Conservation (phyloP, 2,888 invertebrate genomes). For the Diadromus collaris region DNA sequence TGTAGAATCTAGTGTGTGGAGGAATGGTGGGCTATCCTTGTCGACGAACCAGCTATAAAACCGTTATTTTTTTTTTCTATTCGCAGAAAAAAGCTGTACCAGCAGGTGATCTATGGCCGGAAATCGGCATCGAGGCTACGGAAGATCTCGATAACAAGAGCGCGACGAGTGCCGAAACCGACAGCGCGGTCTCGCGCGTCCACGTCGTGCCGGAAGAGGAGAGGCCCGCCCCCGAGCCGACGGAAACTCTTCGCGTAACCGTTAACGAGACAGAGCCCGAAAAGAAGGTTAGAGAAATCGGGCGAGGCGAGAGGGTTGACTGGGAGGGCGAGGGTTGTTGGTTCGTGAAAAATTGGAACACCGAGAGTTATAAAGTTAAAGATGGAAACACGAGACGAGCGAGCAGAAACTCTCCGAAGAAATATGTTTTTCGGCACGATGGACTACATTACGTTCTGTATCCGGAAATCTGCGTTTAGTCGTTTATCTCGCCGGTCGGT, state of each 20-base stretch:
- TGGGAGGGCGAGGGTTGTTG: slow-evolving; percentile 69
- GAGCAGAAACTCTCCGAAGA: slow-evolving; percentile 50
- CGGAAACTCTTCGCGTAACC: slow-evolving; percentile 55
- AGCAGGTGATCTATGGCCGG: slow-evolving; percentile 40
- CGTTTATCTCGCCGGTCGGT: slow-evolving; percentile 1
- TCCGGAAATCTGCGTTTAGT: slow-evolving; percentile 75
- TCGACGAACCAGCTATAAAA: neutral
- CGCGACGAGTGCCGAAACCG: slow-evolving; percentile 23
- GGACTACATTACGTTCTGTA: slow-evolving; percentile 67
- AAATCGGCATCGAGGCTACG: slow-evolving; percentile 65
- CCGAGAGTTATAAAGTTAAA: slow-evolving; percentile 58
- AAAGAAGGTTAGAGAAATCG: slow-evolving; percentile 75
- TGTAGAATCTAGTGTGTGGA: too few relatives aligned
- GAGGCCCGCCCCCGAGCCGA: slow-evolving; percentile 42
- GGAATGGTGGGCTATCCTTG: too few relatives aligned
- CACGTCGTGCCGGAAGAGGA: slow-evolving; percentile 38
- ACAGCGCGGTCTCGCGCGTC: slow-evolving; percentile 48
- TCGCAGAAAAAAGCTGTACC: slow-evolving; percentile 35
- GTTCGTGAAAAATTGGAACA: slow-evolving; percentile 67
- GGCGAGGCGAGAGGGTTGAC: slow-evolving; percentile 51
- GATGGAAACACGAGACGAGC: slow-evolving; percentile 63
- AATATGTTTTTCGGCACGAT: slow-evolving; percentile 38
- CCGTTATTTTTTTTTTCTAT: neutral
- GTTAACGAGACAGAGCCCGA: slow-evolving; percentile 66
- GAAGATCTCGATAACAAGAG: slow-evolving; percentile 58